Evolutionary conservation across 2,113 vertebrate species (phyloP).

Genomic region (Athene cunicularia): DNA sequence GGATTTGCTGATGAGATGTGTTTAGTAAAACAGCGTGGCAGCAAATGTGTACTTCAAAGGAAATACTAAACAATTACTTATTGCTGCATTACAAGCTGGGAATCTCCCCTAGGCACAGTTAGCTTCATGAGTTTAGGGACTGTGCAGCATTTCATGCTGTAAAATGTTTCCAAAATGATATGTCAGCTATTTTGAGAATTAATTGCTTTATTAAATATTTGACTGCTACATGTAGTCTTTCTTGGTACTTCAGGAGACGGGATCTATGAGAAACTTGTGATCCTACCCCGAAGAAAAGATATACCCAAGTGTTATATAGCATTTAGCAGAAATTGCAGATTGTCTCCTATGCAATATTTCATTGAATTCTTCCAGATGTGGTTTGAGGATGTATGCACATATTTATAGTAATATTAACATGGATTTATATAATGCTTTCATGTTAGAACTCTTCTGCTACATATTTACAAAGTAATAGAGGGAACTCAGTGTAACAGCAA

Average conservation of each 20-base stretch:
- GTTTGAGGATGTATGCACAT: not conserved
- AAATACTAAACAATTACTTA: conserved; percentile 51
- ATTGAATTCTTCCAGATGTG: not conserved
- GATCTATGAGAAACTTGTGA: not conserved
- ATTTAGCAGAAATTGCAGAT: not conserved
- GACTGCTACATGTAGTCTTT: not conserved
- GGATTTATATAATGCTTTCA: not conserved
- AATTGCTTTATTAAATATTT: conserved; percentile 10
- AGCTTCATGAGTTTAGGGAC: not conserved
- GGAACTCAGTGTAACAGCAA: not conserved
- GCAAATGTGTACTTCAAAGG: conserved; percentile 51
- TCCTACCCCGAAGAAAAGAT: not conserved
- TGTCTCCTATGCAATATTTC: not conserved
- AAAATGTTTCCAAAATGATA: conserved; percentile 28
- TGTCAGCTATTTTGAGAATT: conserved; percentile 31
- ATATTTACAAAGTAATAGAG: not conserved
- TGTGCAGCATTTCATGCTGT: not conserved
- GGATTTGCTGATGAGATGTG: conserved; percentile 48
- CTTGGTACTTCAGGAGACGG: not conserved
- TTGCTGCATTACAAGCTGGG: conserved; percentile 24
- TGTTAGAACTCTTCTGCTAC: not conserved
- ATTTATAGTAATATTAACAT: not conserved
- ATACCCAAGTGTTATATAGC: not conserved
- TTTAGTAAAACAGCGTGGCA: conserved; percentile 15
- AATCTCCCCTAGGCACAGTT: conserved; percentile 8